Evolutionary conservation across 35 echinoderm and acorn worm species (phyloP), one percentile per base, ranked within the genome.

Genomic region (Ophioderma brevispina): DNA sequence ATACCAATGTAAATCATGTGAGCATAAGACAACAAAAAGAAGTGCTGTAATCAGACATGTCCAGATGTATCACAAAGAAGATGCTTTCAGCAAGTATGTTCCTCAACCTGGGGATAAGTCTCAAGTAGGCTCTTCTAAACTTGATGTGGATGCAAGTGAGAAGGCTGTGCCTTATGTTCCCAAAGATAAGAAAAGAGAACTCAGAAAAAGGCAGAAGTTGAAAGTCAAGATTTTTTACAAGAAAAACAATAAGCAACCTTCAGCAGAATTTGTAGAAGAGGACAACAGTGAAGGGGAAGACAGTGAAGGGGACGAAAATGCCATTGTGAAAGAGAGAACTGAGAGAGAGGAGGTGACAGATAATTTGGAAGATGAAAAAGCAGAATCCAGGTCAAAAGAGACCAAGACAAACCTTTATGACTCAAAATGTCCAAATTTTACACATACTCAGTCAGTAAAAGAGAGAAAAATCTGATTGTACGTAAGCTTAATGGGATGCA

Each of bases 41-140:
- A 70, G 59, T 70, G 17, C 15, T 70, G n/a, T 70, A 3, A 70
- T 70, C 5, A 18, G 59, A 70, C 59, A 70, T 70, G n/a, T 70
- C 59, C 59, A 70, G 59, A 70, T 70, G 59, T 70, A 70, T 30
- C 59, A 70, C n/a, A 70, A 25, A 70, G 59, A 70, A 70, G 59
- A 70, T 70, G 5, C 59, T 15, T 70, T 70, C 23, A 70, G 59
- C 28, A 70, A 70, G 28, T 70, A 70, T 70, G 59, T 70, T 8
- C 59, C 59, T 15, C 59, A 70, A 1, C 59, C 59, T 13, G 59
- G 59, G 2, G 23, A 70, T 25, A 25, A 70, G n/a, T 1, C 59
- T 6, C 23, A 2, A 15, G 3, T 25, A 70, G 23, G 17, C 15
- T 15, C 10, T 30, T 13, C 59, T 25, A 30, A 70, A 25, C 1